Conservation (phyloP, 2,797 vertebrate genomes). For the Buceros bicornis region DNA sequence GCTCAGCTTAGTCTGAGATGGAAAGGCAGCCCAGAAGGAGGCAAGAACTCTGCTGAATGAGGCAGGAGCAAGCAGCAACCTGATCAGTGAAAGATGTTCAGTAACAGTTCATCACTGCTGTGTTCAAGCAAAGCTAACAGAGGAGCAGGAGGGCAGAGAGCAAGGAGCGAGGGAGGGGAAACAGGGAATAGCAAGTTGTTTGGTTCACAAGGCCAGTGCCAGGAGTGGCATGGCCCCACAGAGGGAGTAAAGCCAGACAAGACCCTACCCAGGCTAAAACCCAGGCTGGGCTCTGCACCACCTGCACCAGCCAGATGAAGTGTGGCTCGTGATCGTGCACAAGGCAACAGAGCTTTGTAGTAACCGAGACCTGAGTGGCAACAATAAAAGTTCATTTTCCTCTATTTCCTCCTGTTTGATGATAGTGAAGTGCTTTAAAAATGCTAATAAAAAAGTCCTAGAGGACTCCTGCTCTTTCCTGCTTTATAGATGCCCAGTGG, state of each 20-base stretch:
- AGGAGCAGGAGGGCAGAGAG: not conserved
- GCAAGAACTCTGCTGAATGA: not conserved
- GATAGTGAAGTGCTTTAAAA: not conserved
- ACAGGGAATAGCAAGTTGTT: accelerated
- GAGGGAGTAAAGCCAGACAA: not conserved
- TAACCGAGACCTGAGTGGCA: not conserved
- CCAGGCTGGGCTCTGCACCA: not conserved
- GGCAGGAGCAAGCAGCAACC: not conserved
- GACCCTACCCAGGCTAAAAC: not conserved
- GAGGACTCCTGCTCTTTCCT: not conserved
- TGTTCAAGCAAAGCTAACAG: not conserved
- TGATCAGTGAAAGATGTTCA: not conserved
- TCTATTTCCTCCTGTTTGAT: not conserved
- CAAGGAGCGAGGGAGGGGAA: not conserved
- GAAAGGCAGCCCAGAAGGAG: not conserved
- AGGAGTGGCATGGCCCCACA: not conserved
- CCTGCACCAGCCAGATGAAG: not conserved
- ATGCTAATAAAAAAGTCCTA: slow-evolving; percentile 15
- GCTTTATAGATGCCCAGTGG: not conserved
- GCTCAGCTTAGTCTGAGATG: not conserved
- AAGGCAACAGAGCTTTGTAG: not conserved
- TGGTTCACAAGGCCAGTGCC: not conserved
- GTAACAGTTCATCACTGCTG: not conserved
- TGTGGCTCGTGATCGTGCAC: not conserved
- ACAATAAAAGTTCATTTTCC: not conserved